Percentiles rank a stretch among this genome's conserved stretches.
phyloP scores from a whole-genome alignment of 2,888 invertebrate species.

The Itoplectis maculator region DNA sequence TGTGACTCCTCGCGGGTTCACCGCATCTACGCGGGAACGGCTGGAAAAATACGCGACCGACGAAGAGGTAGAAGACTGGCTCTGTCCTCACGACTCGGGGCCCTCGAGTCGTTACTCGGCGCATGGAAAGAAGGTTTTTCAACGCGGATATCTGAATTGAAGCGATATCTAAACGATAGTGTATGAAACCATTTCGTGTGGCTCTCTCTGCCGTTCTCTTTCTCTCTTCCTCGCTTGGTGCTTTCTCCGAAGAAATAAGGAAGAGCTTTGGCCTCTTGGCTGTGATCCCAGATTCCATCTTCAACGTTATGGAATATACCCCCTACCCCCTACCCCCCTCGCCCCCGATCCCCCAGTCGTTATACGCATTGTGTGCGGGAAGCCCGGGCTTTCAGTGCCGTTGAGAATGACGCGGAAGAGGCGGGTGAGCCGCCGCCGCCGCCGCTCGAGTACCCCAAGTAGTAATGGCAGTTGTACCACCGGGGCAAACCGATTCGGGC shows the following conservation, averaged over 20 bases:
- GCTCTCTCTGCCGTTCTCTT: slow-evolving; percentile 36
- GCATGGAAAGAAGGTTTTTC: slow-evolving; percentile 57
- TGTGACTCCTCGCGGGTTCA: background rate
- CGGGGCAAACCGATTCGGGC: slow-evolving; percentile 24
- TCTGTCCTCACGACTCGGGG: background rate
- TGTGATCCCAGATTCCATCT: slow-evolving; percentile 48
- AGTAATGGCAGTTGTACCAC: slow-evolving; percentile 51
- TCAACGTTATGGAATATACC: slow-evolving; percentile 43
- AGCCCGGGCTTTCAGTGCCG: slow-evolving; percentile 37
- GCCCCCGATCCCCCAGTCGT: slow-evolving; percentile 6
- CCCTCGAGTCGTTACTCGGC: background rate
- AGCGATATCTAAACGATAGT: slow-evolving; percentile 78
- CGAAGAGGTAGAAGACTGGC: background rate
- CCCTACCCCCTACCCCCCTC: too few relatives aligned
- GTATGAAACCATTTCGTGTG: slow-evolving; percentile 70
- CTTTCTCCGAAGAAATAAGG: slow-evolving; percentile 51
- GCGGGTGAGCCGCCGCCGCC: slow-evolving; percentile 16
- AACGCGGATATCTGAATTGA: slow-evolving; percentile 78
- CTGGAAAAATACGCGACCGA: background rate
- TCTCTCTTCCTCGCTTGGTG: slow-evolving; percentile 55
- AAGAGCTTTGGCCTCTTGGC: slow-evolving; percentile 40
- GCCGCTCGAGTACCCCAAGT: slow-evolving; percentile 7
- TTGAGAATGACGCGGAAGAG: slow-evolving; percentile 57
- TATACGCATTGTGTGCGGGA: slow-evolving; percentile 60
- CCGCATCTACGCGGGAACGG: background rate